phyloP scores from a whole-genome alignment of 53 echinoderm and acorn worm genomes.

The Echinarachnius parma region DNA sequence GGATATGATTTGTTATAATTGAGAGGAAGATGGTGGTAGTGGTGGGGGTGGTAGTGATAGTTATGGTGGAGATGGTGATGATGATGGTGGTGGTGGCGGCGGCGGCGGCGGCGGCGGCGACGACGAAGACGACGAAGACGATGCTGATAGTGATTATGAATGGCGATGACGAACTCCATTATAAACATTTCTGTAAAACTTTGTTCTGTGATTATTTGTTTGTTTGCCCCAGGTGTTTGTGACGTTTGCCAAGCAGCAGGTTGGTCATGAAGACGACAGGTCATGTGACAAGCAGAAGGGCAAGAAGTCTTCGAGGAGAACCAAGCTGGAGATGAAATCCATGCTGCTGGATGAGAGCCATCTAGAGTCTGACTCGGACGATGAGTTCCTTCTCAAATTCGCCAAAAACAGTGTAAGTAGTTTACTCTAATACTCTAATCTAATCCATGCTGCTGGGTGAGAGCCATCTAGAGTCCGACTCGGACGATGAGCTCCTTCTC shows the following conservation, averaged over 20 bases:
- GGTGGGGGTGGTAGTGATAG: no score
- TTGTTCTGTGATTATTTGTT: no score
- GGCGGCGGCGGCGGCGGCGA: no score
- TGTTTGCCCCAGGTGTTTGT: slow-evolving; percentile 67
- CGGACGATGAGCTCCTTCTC: slow-evolving; percentile 45
- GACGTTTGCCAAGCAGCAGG: slow-evolving; percentile 85
- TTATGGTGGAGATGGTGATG: no score
- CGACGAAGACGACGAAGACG: no score
- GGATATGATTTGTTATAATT: no score
- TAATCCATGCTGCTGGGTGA: slow-evolving; percentile 29
- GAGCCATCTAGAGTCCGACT: slow-evolving; percentile 24
- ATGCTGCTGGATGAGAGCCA: slow-evolving; percentile 49
- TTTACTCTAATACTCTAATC: no score
- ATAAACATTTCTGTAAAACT: no score
- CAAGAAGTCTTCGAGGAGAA: slow-evolving; percentile 9
- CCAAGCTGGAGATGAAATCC: slow-evolving; percentile 48
- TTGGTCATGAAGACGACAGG: slow-evolving; percentile 64
- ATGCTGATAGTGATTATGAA: no score
- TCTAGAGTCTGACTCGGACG: slow-evolving; percentile 50
- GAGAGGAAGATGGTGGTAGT: no score
- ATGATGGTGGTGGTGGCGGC: no score
- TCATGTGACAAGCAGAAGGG: not conserved
- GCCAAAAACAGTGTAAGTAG: slow-evolving; percentile 27
- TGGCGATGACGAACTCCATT: no score
- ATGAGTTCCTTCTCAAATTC: slow-evolving; percentile 54